A percentile compares a stretch with the other conserved stretches of the same genome.
These are phyloP conservation scores for Hippoglossus hippoglossus DNA, from an alignment of 2,797 vertebrate species.

Conservation along the genomic window DNA sequence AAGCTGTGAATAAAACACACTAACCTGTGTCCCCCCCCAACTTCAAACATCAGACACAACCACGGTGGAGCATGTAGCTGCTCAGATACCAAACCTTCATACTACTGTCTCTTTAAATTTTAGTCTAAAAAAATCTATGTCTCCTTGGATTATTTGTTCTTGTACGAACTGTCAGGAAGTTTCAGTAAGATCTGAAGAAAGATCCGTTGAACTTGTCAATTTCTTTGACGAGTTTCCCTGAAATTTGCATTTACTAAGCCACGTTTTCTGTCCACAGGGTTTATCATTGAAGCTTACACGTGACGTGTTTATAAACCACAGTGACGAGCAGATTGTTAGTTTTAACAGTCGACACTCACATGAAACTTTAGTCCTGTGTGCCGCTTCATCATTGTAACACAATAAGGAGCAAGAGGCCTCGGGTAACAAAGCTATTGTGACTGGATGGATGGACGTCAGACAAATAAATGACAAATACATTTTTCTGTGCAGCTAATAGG, in stretches of 20 bases:
- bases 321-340: not conserved
- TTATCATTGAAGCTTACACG: not conserved
- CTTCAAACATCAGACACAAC: too few relatives aligned
- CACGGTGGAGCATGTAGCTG: too few relatives aligned
- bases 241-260: not conserved
- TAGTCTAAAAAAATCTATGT: too few relatives aligned
- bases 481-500: conserved; percentile 75
- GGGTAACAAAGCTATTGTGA: conserved; percentile 24
- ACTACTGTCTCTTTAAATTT: too few relatives aligned
- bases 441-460: conserved; percentile 55
- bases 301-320: not conserved
- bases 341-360: not conserved
- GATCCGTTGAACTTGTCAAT: too few relatives aligned
- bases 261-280: not conserved
- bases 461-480: conserved; percentile 50
- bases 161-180: not conserved
- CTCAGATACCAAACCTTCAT: too few relatives aligned
- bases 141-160: too few relatives aligned
- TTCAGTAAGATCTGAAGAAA: not conserved
- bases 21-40: too few relatives aligned
- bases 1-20: too few relatives aligned
- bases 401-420: not conserved
- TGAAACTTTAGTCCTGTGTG: not conserved
- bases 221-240: not conserved
- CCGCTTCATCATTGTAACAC: not conserved